Evolutionary conservation across 2,888 invertebrate genomes (phyloP), one percentile per base, ranked within the genome.

Genomic region (Baronia brevicornis): DNA sequence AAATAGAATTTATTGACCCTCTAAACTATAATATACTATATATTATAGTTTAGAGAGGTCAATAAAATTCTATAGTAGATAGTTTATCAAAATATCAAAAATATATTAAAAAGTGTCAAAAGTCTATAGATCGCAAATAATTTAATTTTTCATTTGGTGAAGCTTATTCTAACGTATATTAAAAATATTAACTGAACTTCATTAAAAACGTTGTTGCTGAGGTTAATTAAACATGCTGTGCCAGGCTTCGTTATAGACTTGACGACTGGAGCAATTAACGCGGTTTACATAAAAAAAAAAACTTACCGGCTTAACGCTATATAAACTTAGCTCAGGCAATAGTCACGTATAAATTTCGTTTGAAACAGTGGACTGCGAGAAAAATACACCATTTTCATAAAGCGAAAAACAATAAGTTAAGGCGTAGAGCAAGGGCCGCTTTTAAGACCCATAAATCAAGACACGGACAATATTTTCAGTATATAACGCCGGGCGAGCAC

Each of bases 381-480:
- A 70, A 72, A 74, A 69, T 69, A 62, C 61, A 65, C 63, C 57
- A 63, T 74, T 78, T 77, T 78, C 77, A 69, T 77, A 75, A 79
- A 70, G 68, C 68, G 67, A 69, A 71, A 78, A 77, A 79, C 78
- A 79, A 79, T 79, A 78, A 78, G 69, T 68, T 55, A 63, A 65
- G 66, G 70, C 65, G 63, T 51, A 54, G 70, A 63, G 63, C 71
- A 66, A 68, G 73, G 77, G 68, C 67, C 69, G 72, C 65, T 71
- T 79, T 79, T 74, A 74, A 73, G 74, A 65, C 57, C 66, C 73
- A 77, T 82, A 82, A 82, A 82, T 80, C 79, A 82, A 69, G 78
- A 71, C 68, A 72, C 58, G 64, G 63, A 60, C 68, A 69, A 74
- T 77, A 74, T 75, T 75, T 71, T 69, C 64, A 59, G 66, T 57